Evolutionary conservation across 2,113 vertebrate genomes (phyloP).

Genomic region (Crotalus viridis): DNA sequence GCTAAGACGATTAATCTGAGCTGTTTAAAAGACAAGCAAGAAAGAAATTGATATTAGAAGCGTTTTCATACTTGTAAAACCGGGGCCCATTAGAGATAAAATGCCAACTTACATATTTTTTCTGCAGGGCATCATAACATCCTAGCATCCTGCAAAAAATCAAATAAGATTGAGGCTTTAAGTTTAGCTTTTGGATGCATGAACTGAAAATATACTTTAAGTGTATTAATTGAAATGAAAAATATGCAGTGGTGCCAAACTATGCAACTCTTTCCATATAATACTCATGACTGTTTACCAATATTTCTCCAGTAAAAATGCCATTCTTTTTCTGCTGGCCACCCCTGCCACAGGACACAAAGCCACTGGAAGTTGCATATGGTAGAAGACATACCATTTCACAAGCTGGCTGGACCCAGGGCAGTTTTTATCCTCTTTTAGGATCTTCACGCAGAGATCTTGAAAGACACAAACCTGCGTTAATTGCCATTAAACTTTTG

Average conservation of each 20-base stretch:
- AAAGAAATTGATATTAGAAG: slow-evolving; percentile 43
- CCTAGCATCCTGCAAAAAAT: slow-evolving; percentile 85
- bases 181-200: not conserved
- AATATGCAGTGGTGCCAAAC: not conserved
- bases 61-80: not conserved
- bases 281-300: not conserved
- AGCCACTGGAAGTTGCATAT: not conserved
- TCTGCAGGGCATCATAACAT: slow-evolving; percentile 94
- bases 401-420: slow-evolving; percentile 87
- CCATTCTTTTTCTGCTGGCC: too few species aligned
- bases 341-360: not conserved
- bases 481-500: slow-evolving; percentile 1
- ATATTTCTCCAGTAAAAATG: too few species aligned
- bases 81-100: not conserved
- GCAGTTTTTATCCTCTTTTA: slow-evolving; percentile 84
- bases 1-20: slow-evolving; percentile 85
- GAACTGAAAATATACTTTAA: not conserved
- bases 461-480: slow-evolving; percentile 30
- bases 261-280: not conserved
- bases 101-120: slow-evolving; percentile 87
- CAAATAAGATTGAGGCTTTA: slow-evolving; percentile 24
- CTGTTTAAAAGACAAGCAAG: slow-evolving; percentile 68
- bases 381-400: slow-evolving; percentile 79
- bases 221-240: not conserved
- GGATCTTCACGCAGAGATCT: slow-evolving; percentile 90